Conservation (phyloP, 2,888 invertebrate species). For the Trichogramma evanescens region DNA sequence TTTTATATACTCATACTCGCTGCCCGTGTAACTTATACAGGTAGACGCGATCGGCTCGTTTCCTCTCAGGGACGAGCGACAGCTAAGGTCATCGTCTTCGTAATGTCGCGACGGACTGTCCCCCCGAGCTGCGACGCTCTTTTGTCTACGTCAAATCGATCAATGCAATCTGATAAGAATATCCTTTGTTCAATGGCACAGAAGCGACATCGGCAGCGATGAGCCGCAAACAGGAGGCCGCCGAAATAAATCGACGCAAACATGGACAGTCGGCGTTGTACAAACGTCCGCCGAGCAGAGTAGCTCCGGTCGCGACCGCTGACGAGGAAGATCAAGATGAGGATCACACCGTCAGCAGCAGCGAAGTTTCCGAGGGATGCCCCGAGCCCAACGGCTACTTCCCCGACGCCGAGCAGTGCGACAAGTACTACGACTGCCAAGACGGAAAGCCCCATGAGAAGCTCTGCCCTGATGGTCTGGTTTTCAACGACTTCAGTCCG, state of each 20-base stretch:
- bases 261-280: slow-evolving; percentile 23
- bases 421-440: slow-evolving; percentile 78
- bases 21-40: no score
- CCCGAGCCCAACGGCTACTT: slow-evolving; percentile 78
- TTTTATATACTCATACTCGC: no score
- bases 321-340: slow-evolving; percentile 22
- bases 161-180: no score
- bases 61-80: no score
- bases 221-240: slow-evolving; percentile 41
- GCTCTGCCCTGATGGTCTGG: slow-evolving; percentile 81
- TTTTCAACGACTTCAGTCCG: slow-evolving; percentile 79
- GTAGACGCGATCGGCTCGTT: no score
- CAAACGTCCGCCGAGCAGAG: slow-evolving; percentile 17
- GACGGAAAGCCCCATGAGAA: slow-evolving; percentile 69
- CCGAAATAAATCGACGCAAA: slow-evolving; percentile 40
- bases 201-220: slow-evolving; percentile 33
- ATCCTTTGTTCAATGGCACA: slow-evolving; percentile 14
- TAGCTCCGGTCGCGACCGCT: neutral
- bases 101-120: no score
- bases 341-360: slow-evolving; percentile 45
- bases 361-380: slow-evolving; percentile 61
- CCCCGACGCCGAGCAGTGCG: slow-evolving; percentile 79
- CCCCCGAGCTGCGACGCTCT: no score
- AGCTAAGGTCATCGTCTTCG: no score
- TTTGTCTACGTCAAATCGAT: no score